Evolutionary conservation across 2,113 vertebrate species (phyloP), one percentile per base, ranked within the genome.

Genomic region (Anser cygnoides): DNA sequence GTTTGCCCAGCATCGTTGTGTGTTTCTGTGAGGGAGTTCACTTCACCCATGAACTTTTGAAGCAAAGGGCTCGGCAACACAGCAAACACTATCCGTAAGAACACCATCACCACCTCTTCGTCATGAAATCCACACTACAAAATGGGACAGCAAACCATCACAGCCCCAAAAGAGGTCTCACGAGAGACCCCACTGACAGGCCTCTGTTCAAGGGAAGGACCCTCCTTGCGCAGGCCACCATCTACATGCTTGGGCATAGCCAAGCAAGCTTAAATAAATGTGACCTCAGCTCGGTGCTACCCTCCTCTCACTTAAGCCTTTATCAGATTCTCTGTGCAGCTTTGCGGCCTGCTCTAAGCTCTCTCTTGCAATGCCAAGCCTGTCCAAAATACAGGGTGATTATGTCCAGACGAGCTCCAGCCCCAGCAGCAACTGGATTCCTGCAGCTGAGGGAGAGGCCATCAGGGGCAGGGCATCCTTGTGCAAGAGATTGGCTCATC

Each of bases 21-120:
- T 3, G 1, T 28, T 77, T 46, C 63, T 66, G 39, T 18, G 74
- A 59, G 58, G 6, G 87, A 87, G 87, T 70, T 78, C 74, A 62
- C 43, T 70, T 73, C 59, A 72, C 3, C 31, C 8, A 4, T 4
- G 20, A 87, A 65, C 23, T 79, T 91, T 25, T 39, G 22, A 78
- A 86, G 29, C 18, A 55, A 68, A 87, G 15, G 6, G 14, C 29
- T 79, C 58, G 68, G 61, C 29, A 65, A 8, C 4, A 2, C n/a
- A 28, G 39, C 11, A 67, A 90, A 85, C 18, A 37, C 8, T 0
- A 0, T 4, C 28, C 0, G 0, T 8, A 23, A 52, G 37, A 92
- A 55, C 26, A 39, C 8, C n/a, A 86, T 13, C 83, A 81, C 10
- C 31, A 79, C 33, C 21, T 65, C 58, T 41, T 62, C 21, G 16